phyloP scores from a whole-genome alignment of 2,888 invertebrate genomes.

The Aphodius sticticus region DNA sequence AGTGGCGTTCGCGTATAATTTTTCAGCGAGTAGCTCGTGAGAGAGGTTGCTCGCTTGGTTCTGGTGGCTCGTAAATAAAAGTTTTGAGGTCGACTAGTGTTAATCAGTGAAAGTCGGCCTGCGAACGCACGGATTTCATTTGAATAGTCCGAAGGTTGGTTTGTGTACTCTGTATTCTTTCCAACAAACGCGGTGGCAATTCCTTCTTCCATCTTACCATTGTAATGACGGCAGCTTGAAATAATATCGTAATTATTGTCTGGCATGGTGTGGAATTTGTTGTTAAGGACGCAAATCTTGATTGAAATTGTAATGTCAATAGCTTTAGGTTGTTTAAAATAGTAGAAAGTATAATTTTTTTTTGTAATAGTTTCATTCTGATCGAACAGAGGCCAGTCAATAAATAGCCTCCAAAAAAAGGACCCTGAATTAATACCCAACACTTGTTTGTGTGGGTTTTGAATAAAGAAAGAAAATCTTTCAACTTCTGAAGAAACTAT shows the following conservation, averaged over 20 bases:
- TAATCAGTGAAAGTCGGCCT: conserved; percentile 36
- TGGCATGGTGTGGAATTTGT: no score
- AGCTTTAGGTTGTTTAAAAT: no score
- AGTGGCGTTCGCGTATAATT: neutral
- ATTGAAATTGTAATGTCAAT: no score
- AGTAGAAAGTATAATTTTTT: no score
- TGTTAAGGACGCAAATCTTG: no score
- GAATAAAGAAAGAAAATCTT: no score
- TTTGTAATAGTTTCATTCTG: no score
- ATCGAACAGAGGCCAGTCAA: no score
- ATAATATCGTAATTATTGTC: neutral
- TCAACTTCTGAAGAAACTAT: no score
- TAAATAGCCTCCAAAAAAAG: no score
- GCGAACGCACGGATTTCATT: conserved; percentile 29
- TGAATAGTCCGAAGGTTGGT: conserved; percentile 36
- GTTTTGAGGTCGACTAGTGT: conserved; percentile 33
- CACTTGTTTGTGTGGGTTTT: no score
- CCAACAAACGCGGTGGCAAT: neutral
- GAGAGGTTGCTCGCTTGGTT: conserved; percentile 23
- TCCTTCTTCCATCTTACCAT: conserved; percentile 16
- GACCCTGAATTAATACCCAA: no score
- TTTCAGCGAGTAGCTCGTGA: neutral
- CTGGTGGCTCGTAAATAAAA: conserved; percentile 14
- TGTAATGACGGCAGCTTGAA: conserved; percentile 4
- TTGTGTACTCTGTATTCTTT: conserved; percentile 27